Conservation (phyloP, 2,797 vertebrate genomes). For the Pempheris klunzingeri region DNA sequence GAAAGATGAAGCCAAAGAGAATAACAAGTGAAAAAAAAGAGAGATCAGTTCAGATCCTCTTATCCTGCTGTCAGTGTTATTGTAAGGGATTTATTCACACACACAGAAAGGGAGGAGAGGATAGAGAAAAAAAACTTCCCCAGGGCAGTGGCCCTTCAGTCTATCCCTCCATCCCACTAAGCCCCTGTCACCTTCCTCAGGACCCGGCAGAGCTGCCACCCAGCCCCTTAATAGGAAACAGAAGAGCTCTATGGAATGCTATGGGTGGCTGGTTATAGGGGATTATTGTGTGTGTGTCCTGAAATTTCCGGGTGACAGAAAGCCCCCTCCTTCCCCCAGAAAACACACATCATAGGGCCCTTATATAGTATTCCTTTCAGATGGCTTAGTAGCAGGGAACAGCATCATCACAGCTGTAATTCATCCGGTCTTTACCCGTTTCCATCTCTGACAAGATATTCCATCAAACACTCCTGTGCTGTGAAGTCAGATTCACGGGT, state of each 20-base stretch:
- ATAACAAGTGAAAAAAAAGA: constrained; percentile 27
- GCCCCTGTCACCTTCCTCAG: constrained; percentile 41
- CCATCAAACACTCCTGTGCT: no score
- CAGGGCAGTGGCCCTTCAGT: constrained; percentile 31
- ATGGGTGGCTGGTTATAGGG: constrained; percentile 64
- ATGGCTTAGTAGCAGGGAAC: constrained; percentile 31
- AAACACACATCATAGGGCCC: constrained; percentile 48
- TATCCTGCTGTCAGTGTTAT: constrained; percentile 40
- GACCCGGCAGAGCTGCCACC: constrained; percentile 33
- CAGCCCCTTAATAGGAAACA: constrained; percentile 79
- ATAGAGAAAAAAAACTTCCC: constrained; percentile 10
- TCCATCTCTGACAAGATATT: neutral
- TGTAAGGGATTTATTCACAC: constrained; percentile 47
- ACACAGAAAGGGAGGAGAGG: constrained; percentile 11
- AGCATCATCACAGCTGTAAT: constrained; percentile 18
- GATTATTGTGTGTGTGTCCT: constrained; percentile 69
- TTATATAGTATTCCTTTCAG: constrained; percentile 74
- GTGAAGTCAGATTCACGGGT: neutral
- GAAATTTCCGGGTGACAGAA: constrained; percentile 69
- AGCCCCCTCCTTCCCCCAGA: constrained; percentile 2
- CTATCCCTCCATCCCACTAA: constrained; percentile 33
- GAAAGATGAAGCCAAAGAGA: neutral
- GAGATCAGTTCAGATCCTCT: constrained; percentile 28
- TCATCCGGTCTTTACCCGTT: constrained; percentile 14
- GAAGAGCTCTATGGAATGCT: constrained; percentile 58